Base-by-base conservation (phyloP, 1,140 invertebrate genomes). In the Bombus balteatus region DNA sequence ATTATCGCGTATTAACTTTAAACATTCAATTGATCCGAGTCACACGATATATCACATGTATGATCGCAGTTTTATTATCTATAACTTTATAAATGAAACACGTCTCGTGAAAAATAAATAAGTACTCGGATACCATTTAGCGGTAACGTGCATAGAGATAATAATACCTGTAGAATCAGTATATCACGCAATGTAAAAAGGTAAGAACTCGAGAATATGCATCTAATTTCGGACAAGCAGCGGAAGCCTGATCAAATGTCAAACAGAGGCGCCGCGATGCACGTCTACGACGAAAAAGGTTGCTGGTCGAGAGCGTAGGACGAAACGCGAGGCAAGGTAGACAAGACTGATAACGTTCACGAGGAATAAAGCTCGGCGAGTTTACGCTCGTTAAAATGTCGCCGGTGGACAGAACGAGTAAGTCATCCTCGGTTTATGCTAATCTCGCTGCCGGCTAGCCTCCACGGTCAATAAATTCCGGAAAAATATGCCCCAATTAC, bases 401-500 rank as follows among this genome's bases (percentile, higher is more conserved):
- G 85, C 88, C 76, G 81, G 70, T 22, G 71, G 88, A 88, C 89
- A 83, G 75, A 81, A 76, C 82, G 85, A 87, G 88, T 92, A 93
- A 92, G 91, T 93, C 91, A 93, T 93, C 92, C 91, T 92, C 85
- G 86, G 91, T 85, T 92, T 93, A 92, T 93, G 92, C 89, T 92
- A 92, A 93, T 93, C 85, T 89, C 57, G 78, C 72, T 70, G 85
- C 78, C 75, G 83, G 85, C 81, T 89, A 79, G 76, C 57, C 65
- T 22, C 82, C 71, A 53, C 84, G 86, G 87, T 89, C 91, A 84
- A 93, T 93, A 94, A 94, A 94, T 94, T 88, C 86, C 70, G 82
- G 83, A 92, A 93, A 94, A 92, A 92, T 94, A 94, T 92, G 92
- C 88, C 92, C 93, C 94, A 94, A 94, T 94, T 94, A 94, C 92